Evolutionary conservation across 1,140 invertebrate species (phyloP).

Genomic region (Cephus cinctus): DNA sequence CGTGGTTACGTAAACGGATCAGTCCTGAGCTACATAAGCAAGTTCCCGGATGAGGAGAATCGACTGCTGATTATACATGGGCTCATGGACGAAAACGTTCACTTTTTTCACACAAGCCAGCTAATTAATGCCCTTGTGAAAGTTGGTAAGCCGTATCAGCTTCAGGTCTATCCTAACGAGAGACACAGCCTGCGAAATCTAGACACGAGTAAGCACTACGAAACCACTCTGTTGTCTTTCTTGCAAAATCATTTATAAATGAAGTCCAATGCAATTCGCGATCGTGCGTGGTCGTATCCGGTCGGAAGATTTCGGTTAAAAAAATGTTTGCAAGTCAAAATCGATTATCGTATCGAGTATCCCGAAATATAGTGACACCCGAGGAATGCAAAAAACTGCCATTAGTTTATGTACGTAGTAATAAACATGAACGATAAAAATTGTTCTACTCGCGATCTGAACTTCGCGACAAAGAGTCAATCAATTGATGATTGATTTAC

Average conservation of each 20-base stretch:
- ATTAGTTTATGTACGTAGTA: conserved; percentile 38
- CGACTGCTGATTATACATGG: conserved; percentile 96
- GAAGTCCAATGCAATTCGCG: too few species aligned
- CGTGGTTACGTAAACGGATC: conserved; percentile 78
- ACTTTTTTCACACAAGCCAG: conserved; percentile 93
- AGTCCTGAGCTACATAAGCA: conserved; percentile 75
- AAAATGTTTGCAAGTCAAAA: too few species aligned
- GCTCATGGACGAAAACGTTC: conserved; percentile 99
- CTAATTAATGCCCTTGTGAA: conserved; percentile 87
- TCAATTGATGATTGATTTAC: too few species aligned
- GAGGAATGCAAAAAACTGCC: conserved; percentile 31
- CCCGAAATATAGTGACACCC: too few species aligned
- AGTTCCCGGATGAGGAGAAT: conserved; percentile 92
- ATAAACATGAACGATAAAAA: too few species aligned
- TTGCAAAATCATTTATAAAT: conserved; percentile 83
- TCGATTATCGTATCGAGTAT: too few species aligned
- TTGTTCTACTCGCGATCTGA: too few species aligned
- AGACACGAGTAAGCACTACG: conserved; percentile 94
- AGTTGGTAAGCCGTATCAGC: conserved; percentile 86
- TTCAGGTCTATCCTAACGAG: conserved; percentile 94
- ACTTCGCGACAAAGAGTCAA: too few species aligned
- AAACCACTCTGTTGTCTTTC: conserved; percentile 89
- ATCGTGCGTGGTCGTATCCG: too few species aligned
- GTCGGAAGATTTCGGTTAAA: too few species aligned
- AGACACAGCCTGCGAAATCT: conserved; percentile 89